Conservation (phyloP, 92 coral and sea anemone genomes). For the Heliopora coerulea region DNA sequence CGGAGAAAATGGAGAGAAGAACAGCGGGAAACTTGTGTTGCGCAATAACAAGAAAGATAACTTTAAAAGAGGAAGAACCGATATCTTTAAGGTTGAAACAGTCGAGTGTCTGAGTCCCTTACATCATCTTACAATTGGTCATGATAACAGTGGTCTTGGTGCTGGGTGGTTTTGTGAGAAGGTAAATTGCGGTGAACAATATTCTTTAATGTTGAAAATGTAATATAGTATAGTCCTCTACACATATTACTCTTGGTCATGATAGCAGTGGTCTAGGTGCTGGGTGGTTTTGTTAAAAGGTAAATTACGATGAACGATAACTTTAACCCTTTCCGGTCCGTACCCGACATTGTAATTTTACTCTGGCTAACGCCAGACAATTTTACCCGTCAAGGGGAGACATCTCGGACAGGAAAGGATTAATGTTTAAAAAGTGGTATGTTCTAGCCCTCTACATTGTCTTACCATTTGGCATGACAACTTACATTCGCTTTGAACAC, state of each 20-base stretch:
- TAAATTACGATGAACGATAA: too few species aligned
- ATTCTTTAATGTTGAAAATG: constrained; percentile 76
- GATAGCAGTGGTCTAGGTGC: constrained; percentile 95
- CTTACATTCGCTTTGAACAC: too few species aligned
- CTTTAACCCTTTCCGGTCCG: too few species aligned
- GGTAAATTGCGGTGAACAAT: too few species aligned
- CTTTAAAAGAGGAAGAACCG: constrained; percentile 84
- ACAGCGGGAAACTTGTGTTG: constrained; percentile 92
- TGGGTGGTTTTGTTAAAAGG: constrained; percentile 76
- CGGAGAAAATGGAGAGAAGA: constrained; percentile 83
- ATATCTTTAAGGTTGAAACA: constrained; percentile 80
- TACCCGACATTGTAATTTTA: too few species aligned
- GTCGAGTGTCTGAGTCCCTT: constrained; percentile 83
- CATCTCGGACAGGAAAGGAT: too few species aligned
- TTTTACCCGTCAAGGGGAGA: too few species aligned
- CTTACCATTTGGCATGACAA: constrained; percentile 95
- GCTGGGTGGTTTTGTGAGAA: constrained; percentile 85
- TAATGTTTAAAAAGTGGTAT: constrained; percentile 69
- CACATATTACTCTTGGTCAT: constrained; percentile 95
- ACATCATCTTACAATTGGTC: constrained; percentile 93
- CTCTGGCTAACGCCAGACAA: too few species aligned
- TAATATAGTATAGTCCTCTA: constrained; percentile 79
- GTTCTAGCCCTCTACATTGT: constrained; percentile 92
- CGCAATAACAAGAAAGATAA: constrained; percentile 75
- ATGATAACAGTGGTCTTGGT: constrained; percentile 92